Base-by-base conservation (phyloP, 2,797 vertebrate genomes). In the Sebastes miniatus region DNA sequence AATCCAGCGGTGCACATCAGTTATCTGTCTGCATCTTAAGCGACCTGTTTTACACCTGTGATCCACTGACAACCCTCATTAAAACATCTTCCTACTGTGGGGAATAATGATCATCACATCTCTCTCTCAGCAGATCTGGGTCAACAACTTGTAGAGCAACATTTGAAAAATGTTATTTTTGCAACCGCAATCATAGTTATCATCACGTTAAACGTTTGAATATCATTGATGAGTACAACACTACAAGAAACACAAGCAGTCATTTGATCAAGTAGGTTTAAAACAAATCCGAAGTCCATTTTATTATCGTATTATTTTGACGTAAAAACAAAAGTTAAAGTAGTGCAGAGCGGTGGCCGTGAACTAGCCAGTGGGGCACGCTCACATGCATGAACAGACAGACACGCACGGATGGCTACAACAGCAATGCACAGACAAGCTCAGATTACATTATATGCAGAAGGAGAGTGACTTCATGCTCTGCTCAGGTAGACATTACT, bases 21-120 rank as follows among this genome's bases (percentile, higher is more conserved):
- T 64, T 50, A 54, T 62, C 73, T 52, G 63, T 69, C 59, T 73
- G 72, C 24, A 71, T 62, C n/a, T 27, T 58, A 57, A 32, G 66
- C 11, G 9, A 24, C 18, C 39, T 22, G 61, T 80, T 87, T 79
- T 76, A 88, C 81, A 90, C 84, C 87, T 83, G 74, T 20, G 81
- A 65, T 71, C 64, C 67, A 8, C 39, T 6, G 11, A 78, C 16
- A 25, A 61, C 39, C 52, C 11, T 69, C 25, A 67, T 85, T 85
- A 84, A 71, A 78, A 39, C 31, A 3, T 25, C 1, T 57, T 77
- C 39, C 39, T 25, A 64, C 36, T 2, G 56, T 2, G 14, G 68
- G 80, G 67, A 73, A 54, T 22, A 25, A 47, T 20, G 20, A 25
- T 65, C 52, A 56, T 31, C 9, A 1, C 10, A 24, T 43, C 20